Evolutionary conservation across 2,113 vertebrate species (phyloP).

Genomic region (Eptatretus burgeri): DNA sequence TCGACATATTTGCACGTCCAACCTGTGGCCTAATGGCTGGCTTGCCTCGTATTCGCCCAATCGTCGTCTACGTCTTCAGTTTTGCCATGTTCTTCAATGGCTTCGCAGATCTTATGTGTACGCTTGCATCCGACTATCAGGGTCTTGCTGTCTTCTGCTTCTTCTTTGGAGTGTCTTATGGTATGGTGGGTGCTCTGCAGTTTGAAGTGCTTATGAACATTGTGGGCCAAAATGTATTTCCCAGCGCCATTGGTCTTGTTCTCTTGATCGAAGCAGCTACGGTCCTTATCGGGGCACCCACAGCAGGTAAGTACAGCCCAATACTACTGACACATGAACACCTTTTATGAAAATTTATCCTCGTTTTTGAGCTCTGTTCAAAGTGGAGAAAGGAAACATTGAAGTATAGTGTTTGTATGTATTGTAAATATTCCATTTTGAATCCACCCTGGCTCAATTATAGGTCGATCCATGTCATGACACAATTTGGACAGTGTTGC

Average conservation of each 20-base stretch:
- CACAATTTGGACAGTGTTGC: too few relatives aligned
- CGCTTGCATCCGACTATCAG: slow-evolving; percentile 26
- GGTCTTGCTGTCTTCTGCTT: slow-evolving; percentile 51
- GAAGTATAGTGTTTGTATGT: too few relatives aligned
- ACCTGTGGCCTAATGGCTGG: slow-evolving; percentile 27
- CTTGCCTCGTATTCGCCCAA: slow-evolving; percentile 20
- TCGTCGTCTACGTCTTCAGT: slow-evolving; percentile 22
- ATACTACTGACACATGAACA: neutral
- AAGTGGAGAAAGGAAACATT: too few relatives aligned
- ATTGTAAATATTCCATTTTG: too few relatives aligned
- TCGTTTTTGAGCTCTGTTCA: too few relatives aligned
- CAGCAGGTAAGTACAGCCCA: slow-evolving; percentile 29
- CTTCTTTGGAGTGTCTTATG: slow-evolving; percentile 84
- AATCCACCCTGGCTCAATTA: too few relatives aligned
- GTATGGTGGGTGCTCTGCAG: slow-evolving; percentile 88
- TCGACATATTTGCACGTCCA: slow-evolving; percentile 31
- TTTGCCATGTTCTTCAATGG: slow-evolving; percentile 82
- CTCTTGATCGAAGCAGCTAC: slow-evolving; percentile 57
- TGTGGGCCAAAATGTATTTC: slow-evolving; percentile 58
- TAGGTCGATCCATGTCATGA: too few relatives aligned
- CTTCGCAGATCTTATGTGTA: slow-evolving; percentile 45
- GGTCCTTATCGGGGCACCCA: slow-evolving; percentile 58
- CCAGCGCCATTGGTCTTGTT: slow-evolving; percentile 74
- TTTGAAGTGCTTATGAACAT: slow-evolving; percentile 95
- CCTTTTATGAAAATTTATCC: too few relatives aligned